These are phyloP conservation scores for Drosophila dives DNA, from an alignment of 2,888 invertebrate species.

Conservation along the genomic window DNA sequence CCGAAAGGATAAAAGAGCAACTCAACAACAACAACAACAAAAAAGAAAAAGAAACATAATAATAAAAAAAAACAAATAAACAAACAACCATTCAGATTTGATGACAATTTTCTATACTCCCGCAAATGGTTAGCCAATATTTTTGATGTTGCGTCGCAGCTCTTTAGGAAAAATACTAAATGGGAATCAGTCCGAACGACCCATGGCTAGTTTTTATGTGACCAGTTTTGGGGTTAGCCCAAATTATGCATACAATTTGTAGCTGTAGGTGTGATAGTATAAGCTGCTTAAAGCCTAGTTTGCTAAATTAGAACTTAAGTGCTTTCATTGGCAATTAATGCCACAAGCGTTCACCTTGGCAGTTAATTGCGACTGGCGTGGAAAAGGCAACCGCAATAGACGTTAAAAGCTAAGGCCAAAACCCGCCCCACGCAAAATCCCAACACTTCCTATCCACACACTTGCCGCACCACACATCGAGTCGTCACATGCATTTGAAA, in stretches of 20 bases:
- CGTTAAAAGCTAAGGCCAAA: conserved; percentile 41
- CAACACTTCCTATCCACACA: neutral
- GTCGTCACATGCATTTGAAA: conserved; percentile 53
- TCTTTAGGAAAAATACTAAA: neutral
- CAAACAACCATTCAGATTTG: conserved; percentile 46
- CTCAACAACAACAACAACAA: conserved; percentile 1
- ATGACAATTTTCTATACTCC: conserved; percentile 47
- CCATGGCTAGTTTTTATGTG: conserved; percentile 28
- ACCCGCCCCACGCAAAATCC: neutral
- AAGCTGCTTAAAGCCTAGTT: conserved; percentile 67
- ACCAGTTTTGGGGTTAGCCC: conserved; percentile 28
- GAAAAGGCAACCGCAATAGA: conserved; percentile 44
- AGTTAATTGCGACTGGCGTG: conserved; percentile 64
- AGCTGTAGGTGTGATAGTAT: conserved; percentile 20
- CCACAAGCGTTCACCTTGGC: conserved; percentile 63
- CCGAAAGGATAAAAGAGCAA: conserved; percentile 33
- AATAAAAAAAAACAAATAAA: conserved; percentile 7
- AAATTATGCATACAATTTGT: conserved; percentile 52
- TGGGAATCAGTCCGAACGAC: conserved; percentile 13
- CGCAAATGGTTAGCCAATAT: conserved; percentile 37
- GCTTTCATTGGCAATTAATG: conserved; percentile 75
- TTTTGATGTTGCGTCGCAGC: conserved; percentile 9
- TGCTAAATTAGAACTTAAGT: conserved; percentile 73
- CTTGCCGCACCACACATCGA: neutral
- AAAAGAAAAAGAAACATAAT: neutral